Evolutionary conservation across 1,140 invertebrate genomes (phyloP), one percentile per base, ranked within the genome.

Genomic region (Bicyclus anynana): DNA sequence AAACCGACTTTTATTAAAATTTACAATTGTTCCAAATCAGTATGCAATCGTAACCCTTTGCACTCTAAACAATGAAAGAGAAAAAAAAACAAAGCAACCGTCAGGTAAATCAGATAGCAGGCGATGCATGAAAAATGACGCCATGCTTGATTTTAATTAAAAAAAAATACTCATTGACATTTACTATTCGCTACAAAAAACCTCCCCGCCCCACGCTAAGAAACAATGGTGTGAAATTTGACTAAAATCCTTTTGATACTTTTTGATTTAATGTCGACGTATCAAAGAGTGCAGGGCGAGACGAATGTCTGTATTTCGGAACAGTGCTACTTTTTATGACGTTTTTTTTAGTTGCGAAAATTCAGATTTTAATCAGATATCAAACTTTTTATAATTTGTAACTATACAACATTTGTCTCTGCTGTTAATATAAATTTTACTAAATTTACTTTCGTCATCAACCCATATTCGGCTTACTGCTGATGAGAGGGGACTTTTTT

Each of bases 91-190:
- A 77, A 72, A 69, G 63, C 63, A 59, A 63, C 76, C 75, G 76
- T 52, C 75, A 78, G 80, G 80, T 84, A 85, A 87, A 87, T 87
- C 84, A 84, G 80, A 84, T 80, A 82, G 65, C 70, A 73, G 75
- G 77, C 80, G 84, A 87, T 85, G 84, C 84, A 87, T 87, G 84
- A 87, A 87, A 87, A 87, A 87, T 87, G 80, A 87, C 82, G 83
- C 79, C 65, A 53, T 35, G 65, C 69, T 51, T 54, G 54, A 49
- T 59, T 72, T 70, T 83, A 84, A 85, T 84, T 87, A 44, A 87
- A 61, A 87, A 85, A 86, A 87, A 81, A n/a, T n/a, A 68, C 54
- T 29, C 42, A 56, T 46, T 69, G 68, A 84, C 82, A 83, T 84
- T 80, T 76, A 67, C 72, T 72, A 48, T 78, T 75, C 74, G 72